Percentiles rank a stretch among this genome's conserved stretches.
Evolutionary conservation across 2,888 invertebrate species (phyloP).

Genomic region (Hanleya hanleyi): DNA sequence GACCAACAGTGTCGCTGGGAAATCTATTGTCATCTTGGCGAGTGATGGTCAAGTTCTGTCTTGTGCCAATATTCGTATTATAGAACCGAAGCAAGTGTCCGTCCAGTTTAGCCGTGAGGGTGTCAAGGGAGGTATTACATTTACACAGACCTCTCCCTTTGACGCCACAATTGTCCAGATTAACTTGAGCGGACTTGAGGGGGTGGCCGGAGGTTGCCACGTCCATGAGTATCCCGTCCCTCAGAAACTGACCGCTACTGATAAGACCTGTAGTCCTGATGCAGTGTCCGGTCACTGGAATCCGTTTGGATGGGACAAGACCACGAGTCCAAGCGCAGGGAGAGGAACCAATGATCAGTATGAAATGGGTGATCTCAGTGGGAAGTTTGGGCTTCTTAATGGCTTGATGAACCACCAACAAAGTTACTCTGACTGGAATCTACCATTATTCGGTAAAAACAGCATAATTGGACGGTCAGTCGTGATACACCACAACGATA

Average conservation of each 20-base stretch:
- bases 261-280: constrained; percentile 76
- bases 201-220: constrained; percentile 72
- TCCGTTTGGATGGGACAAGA: constrained; percentile 77
- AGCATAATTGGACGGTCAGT: constrained; percentile 88
- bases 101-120: constrained; percentile 77
- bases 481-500: constrained; percentile 79
- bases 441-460: constrained; percentile 86
- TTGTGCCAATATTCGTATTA: constrained; percentile 83
- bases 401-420: constrained; percentile 76
- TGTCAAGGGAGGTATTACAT: constrained; percentile 84
- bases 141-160: constrained; percentile 87
- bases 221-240: constrained; percentile 74
- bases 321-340: constrained; percentile 56
- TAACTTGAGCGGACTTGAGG: constrained; percentile 69
- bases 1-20: constrained; percentile 42
- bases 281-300: constrained; percentile 82
- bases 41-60: constrained; percentile 35
- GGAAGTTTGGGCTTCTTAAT: constrained; percentile 86
- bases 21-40: constrained; percentile 39
- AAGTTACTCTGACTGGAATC: constrained; percentile 84
- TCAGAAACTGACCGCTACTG: constrained; percentile 46
- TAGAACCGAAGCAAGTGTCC: constrained; percentile 51
- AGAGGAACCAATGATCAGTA: constrained; percentile 92
- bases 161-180: constrained; percentile 79
- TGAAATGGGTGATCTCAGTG: constrained; percentile 90